Conservation (phyloP, 2,113 vertebrate species). For the Verasper variegatus region DNA sequence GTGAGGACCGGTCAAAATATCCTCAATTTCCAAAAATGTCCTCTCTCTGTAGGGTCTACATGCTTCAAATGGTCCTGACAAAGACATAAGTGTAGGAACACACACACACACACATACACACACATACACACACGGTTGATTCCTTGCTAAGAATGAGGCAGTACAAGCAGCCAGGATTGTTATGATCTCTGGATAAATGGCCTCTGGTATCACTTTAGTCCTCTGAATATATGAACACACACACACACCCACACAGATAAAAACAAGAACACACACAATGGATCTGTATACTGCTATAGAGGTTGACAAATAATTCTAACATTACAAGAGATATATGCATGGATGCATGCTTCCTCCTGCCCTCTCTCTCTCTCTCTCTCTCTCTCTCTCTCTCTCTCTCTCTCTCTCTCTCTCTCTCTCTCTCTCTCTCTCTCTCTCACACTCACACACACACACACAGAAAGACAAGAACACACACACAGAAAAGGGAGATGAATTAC, state of each 20-base stretch:
- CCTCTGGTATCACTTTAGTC: conserved; percentile 47
- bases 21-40: no score
- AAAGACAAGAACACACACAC: conserved; percentile 2
- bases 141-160: conserved; percentile 36
- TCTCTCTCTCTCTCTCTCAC: not conserved
- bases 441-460: no score
- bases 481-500: conserved; percentile 73
- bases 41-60: no score
- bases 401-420: not conserved
- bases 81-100: not conserved
- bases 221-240: not conserved
- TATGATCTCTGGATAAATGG: conserved; percentile 59
- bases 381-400: not conserved
- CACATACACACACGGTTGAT: conserved; percentile 15
- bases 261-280: not conserved
- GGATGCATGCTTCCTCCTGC: conserved; percentile 9
- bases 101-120: no score
- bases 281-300: not conserved
- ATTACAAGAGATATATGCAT: conserved; percentile 5
- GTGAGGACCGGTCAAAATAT: no score
- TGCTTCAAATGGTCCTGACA: not conserved
- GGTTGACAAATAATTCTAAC: conserved; percentile 7
- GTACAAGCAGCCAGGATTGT: conserved; percentile 18
- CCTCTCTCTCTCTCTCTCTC: not conserved
- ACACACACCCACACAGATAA: not conserved